Evolutionary conservation across 2,888 invertebrate genomes (phyloP), one percentile per base, ranked within the genome.

Genomic region (Orgyia antiqua): DNA sequence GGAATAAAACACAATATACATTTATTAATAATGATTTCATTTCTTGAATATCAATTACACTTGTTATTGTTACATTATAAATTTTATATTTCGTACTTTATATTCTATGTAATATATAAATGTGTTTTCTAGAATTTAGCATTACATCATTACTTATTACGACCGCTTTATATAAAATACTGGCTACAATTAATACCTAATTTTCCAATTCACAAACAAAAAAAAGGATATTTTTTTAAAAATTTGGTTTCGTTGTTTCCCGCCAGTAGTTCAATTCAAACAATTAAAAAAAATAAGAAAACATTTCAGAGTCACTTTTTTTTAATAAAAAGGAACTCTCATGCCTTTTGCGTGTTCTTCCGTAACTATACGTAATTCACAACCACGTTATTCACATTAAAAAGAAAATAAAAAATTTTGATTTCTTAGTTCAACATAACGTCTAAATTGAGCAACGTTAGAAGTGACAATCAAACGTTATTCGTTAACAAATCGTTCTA

Each of bases 41-140:
- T n/a, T 71, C 55, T 74, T 71, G 69, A 78, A 77, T 79, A 75
- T 74, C 75, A 78, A 78, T 78, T 78, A 78, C 78, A 76, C 63
- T 68, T 69, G 66, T 72, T 71, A 64, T 68, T 68, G 60, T 71
- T 69, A 70, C 64, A 67, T 72, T 77, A 78, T 74, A 75, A 76
- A 76, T 59, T 67, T 72, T 73, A 75, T 68, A 67, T 65, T 55
- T 48, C 62, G 58, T 68, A 66, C 39, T 56, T 58, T 58, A 59
- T 61, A 54, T 63, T 50, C 46, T 43, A 58, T 58, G 53, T 50
- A 55, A 61, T 63, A 68, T 62, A 70, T 66, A 68, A 62, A 65
- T 47, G 66, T 67, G 60, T 54, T 40, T 36, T 18, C 54, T 47
- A 53, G 42, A 61, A 46, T 54, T 57, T 60, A 60, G 54, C 61